phyloP scores from a whole-genome alignment of 2,888 invertebrate species.

The Cabera pusaria region DNA sequence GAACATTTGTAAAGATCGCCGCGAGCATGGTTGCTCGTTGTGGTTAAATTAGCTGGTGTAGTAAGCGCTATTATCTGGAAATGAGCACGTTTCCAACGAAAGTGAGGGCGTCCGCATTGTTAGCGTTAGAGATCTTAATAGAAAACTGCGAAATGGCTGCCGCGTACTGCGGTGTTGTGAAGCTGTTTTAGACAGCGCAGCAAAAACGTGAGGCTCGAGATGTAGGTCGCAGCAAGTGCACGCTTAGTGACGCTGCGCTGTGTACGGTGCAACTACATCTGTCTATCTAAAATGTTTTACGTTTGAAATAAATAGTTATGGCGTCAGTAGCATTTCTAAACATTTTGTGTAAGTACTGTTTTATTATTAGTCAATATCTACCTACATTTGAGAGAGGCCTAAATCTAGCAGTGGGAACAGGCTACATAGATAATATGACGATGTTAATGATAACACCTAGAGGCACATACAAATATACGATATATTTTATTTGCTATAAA shows the following conservation, averaged over 20 bases:
- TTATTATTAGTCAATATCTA: too few species aligned
- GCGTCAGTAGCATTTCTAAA: too few species aligned
- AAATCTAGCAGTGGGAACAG: too few species aligned
- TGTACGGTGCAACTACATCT: constrained; percentile 3
- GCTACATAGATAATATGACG: too few species aligned
- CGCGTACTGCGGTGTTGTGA: constrained; percentile 34
- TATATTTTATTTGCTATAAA: too few species aligned
- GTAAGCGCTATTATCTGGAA: constrained; percentile 47
- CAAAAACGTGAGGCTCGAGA: constrained; percentile 69
- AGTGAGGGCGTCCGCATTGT: constrained; percentile 76
- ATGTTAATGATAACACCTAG: too few species aligned
- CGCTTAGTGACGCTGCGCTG: constrained; percentile 36
- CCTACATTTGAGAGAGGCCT: too few species aligned
- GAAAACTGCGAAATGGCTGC: constrained; percentile 68
- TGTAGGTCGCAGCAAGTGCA: constrained; percentile 77
- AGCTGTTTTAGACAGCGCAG: constrained; percentile 44
- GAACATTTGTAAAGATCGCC: constrained; percentile 10
- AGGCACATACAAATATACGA: too few species aligned
- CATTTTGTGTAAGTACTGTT: too few species aligned
- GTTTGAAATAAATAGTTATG: too few species aligned
- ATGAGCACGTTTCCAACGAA: constrained; percentile 65
- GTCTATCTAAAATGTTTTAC: too few species aligned
- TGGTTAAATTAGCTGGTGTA: constrained; percentile 40
- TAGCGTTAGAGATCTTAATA: constrained; percentile 67
- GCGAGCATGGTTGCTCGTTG: constrained; percentile 8